phyloP scores from a whole-genome alignment of 2,888 invertebrate genomes.

The Eilema sororculum region DNA sequence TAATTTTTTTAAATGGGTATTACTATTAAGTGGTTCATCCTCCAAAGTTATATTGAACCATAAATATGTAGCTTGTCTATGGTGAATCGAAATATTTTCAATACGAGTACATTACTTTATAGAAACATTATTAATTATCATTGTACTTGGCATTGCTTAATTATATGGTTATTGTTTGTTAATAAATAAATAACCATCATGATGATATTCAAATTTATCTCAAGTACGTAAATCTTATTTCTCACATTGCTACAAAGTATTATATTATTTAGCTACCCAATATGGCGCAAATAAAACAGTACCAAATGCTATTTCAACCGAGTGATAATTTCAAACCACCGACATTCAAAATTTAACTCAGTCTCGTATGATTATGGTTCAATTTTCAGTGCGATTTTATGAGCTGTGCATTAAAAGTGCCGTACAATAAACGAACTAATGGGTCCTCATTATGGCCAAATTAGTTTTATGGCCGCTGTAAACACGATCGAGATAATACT shows the following conservation, averaged over 20 bases:
- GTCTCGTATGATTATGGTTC: neutral
- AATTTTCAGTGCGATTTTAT: neutral
- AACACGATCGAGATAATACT: constrained; percentile 62
- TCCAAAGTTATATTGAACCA: neutral
- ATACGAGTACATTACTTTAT: too few relatives aligned
- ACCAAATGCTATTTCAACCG: constrained; percentile 14
- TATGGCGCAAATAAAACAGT: constrained; percentile 19
- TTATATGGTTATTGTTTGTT: neutral
- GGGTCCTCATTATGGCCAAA: constrained; percentile 58
- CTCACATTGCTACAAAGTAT: neutral
- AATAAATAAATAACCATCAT: neutral
- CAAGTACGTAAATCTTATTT: neutral
- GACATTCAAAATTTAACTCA: constrained; percentile 2
- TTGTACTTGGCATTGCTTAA: neutral
- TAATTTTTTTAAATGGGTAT: neutral
- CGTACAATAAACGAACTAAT: constrained; percentile 53
- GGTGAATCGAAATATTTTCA: too few relatives aligned
- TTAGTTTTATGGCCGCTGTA: constrained; percentile 63
- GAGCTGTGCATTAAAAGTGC: constrained; percentile 44
- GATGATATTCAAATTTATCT: neutral
- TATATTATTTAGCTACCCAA: constrained; percentile 15
- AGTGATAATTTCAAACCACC: constrained; percentile 4
- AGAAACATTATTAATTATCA: neutral
- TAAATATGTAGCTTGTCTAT: neutral
- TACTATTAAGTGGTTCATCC: neutral